Percentiles rank a stretch among this genome's conserved stretches.
Conservation (phyloP, 2,888 invertebrate species). For the Odontothrips loti region DNA sequence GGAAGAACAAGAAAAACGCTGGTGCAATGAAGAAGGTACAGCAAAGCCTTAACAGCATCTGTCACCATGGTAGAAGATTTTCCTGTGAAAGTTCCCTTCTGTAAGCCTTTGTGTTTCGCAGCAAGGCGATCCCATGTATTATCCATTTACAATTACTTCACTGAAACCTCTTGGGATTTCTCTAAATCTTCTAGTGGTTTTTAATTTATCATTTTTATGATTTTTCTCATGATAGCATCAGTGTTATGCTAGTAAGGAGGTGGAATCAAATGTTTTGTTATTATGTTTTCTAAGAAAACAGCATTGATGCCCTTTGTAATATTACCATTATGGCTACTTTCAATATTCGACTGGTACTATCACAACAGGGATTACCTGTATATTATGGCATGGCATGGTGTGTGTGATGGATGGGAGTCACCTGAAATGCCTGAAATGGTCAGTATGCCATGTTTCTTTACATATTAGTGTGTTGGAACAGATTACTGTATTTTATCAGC, state of each 20-base stretch:
- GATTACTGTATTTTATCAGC: background rate
- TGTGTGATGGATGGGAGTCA: too few species aligned
- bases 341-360: background rate
- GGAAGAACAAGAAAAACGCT: constrained; percentile 59
- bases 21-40: constrained; percentile 57
- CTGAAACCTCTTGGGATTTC: too few species aligned
- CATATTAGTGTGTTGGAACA: background rate
- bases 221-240: background rate
- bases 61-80: background rate
- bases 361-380: background rate
- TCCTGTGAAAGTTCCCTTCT: background rate
- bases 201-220: background rate
- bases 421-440: too few species aligned
- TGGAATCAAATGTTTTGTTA: constrained; percentile 17
- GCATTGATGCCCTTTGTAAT: background rate
- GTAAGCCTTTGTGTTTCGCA: too few species aligned
- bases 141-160: too few species aligned
- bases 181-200: background rate
- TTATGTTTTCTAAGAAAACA: constrained; percentile 22
- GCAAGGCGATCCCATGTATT: too few species aligned
- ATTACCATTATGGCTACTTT: background rate
- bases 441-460: background rate
- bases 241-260: background rate
- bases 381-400: background rate
- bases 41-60: constrained; percentile 30